Conservation (phyloP, 2,888 invertebrate species). For the Atherix ibis region DNA sequence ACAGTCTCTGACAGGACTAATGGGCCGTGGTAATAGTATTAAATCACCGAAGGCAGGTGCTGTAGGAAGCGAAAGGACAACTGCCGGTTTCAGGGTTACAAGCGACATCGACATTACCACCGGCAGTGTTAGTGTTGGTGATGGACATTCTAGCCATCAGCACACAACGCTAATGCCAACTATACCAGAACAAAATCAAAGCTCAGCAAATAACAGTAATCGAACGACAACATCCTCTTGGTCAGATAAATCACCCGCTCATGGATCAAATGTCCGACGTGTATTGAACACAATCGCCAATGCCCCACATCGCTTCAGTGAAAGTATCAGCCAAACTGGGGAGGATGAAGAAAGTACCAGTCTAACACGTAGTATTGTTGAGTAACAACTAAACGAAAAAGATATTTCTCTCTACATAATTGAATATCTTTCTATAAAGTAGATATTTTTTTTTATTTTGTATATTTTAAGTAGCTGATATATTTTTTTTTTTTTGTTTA, state of each 20-base stretch:
- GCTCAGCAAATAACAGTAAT: constrained; percentile 4
- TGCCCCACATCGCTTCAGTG: constrained; percentile 19
- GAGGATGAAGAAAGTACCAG: constrained; percentile 26
- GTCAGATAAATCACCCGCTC: constrained; percentile 10
- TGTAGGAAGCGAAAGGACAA: too few species aligned
- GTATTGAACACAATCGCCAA: constrained; percentile 23
- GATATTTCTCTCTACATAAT: too few species aligned
- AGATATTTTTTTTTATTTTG: too few species aligned
- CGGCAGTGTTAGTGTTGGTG: too few species aligned
- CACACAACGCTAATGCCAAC: constrained; percentile 27
- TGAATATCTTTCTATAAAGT: too few species aligned
- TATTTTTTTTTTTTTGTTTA: too few species aligned
- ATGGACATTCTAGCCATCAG: too few species aligned
- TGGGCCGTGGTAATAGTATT: constrained; percentile 8
- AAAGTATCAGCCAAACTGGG: constrained; percentile 12
- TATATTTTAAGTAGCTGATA: too few species aligned
- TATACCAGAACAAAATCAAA: constrained; percentile 25
- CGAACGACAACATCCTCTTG: too few species aligned
- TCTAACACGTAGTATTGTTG: constrained; percentile 22
- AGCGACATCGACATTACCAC: too few species aligned
- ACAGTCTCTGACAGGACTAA: constrained; percentile 26
- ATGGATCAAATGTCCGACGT: constrained; percentile 20
- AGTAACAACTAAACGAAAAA: too few species aligned
- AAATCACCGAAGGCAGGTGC: constrained; percentile 5
- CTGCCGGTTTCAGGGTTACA: too few species aligned